Conservation (phyloP, 2,888 invertebrate genomes). For the Nephrotoma guestfalica region DNA sequence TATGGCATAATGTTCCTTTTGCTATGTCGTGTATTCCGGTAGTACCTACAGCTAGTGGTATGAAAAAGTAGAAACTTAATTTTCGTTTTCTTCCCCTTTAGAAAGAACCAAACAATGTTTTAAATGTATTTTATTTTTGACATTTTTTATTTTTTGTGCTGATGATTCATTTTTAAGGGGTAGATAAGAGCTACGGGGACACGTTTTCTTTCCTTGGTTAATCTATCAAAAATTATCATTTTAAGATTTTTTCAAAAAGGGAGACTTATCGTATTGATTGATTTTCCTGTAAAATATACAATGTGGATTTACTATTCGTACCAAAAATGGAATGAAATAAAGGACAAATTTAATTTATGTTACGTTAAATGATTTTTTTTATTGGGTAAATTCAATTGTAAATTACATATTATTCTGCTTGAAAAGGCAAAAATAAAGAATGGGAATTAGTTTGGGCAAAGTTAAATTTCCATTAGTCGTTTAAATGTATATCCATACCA, state of each 20-base stretch:
- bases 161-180: neutral
- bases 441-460: neutral
- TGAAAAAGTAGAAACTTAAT: neutral
- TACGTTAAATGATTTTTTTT: neutral
- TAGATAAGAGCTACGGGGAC: neutral
- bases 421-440: neutral
- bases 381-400: neutral
- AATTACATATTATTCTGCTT: neutral
- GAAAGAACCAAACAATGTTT: neutral
- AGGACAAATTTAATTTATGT: neutral
- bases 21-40: neutral
- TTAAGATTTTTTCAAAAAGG: neutral
- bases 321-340: neutral
- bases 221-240: neutral
- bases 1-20: neutral
- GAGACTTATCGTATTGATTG: neutral
- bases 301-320: neutral
- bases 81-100: neutral
- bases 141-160: neutral
- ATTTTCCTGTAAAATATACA: neutral
- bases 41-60: neutral
- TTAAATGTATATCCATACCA: neutral
- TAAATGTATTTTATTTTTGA: neutral
- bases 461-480: neutral
- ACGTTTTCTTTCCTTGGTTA: neutral